Conservation (phyloP, 1,140 invertebrate genomes). For the Gonatopus flavifemur region DNA sequence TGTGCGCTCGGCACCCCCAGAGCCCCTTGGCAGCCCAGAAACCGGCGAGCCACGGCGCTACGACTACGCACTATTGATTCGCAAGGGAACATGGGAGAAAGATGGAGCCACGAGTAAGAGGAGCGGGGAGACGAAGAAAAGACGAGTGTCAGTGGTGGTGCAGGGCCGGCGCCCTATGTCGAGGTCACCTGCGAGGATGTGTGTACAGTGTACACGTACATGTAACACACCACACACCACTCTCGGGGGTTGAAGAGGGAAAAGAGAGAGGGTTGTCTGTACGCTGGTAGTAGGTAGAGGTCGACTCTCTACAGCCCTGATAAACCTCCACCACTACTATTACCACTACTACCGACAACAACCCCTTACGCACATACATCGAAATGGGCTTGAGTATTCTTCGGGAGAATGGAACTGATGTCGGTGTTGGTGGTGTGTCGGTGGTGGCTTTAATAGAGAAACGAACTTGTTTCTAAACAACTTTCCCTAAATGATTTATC, state of each 20-base stretch:
- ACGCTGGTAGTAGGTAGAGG: constrained; percentile 24
- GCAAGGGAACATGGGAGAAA: constrained; percentile 43
- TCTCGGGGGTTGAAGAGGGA: no score
- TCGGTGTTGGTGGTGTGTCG: neutral
- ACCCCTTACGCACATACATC: neutral
- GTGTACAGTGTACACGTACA: no score
- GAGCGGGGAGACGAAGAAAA: constrained; percentile 15
- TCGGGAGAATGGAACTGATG: neutral
- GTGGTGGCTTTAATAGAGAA: no score
- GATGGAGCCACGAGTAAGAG: constrained; percentile 15
- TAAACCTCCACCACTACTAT: neutral
- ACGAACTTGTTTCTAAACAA: neutral
- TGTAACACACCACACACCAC: no score
- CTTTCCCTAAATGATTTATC: neutral
- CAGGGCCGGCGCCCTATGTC: constrained; percentile 21
- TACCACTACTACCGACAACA: neutral
- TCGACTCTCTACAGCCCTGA: constrained; percentile 25
- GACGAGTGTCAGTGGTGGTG: constrained; percentile 22
- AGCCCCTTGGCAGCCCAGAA: constrained; percentile 23
- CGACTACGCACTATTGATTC: constrained; percentile 56
- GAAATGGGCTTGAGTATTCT: constrained; percentile 2
- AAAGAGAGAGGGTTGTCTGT: no score
- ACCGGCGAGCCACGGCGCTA: constrained; percentile 41
- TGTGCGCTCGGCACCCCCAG: constrained; percentile 27
- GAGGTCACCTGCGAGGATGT: constrained; percentile 19